These are phyloP conservation scores for Dolichotis patagonum DNA, from an alignment of 2,113 vertebrate species.

Conservation along the genomic window DNA sequence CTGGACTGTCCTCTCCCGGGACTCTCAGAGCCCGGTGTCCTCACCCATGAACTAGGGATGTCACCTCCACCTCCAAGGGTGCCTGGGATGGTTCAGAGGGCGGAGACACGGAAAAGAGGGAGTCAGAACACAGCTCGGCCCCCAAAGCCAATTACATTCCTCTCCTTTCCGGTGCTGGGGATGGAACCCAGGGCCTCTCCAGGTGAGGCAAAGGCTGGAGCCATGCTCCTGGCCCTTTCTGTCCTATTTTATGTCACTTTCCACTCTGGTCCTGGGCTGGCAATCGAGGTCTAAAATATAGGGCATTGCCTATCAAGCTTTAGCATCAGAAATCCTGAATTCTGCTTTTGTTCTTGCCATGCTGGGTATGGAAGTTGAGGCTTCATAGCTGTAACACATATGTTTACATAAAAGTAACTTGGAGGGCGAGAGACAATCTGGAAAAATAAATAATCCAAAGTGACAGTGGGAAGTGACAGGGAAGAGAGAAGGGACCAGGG, in stretches of 20 bases:
- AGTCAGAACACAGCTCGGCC: neutral
- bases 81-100: neutral
- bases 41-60: neutral
- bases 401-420: neutral
- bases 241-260: neutral
- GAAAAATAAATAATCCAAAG: neutral
- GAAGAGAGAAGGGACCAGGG: rapidly evolving
- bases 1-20: neutral
- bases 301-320: neutral
- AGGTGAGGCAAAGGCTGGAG: neutral
- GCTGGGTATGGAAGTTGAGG: neutral
- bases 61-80: neutral
- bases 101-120: rapidly evolving
- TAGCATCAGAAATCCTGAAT: neutral
- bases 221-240: neutral
- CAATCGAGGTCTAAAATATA: neutral
- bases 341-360: neutral
- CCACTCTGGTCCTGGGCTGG: neutral
- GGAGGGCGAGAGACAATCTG: neutral
- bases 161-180: neutral
- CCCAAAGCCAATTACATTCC: rapidly evolving
- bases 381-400: neutral
- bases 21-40: neutral
- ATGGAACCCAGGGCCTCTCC: neutral
- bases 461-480: neutral